A percentile compares a stretch with the other conserved stretches of the same genome.
phyloP scores from a whole-genome alignment of 2,888 invertebrate species.

The Arrhopalites spinosus region DNA sequence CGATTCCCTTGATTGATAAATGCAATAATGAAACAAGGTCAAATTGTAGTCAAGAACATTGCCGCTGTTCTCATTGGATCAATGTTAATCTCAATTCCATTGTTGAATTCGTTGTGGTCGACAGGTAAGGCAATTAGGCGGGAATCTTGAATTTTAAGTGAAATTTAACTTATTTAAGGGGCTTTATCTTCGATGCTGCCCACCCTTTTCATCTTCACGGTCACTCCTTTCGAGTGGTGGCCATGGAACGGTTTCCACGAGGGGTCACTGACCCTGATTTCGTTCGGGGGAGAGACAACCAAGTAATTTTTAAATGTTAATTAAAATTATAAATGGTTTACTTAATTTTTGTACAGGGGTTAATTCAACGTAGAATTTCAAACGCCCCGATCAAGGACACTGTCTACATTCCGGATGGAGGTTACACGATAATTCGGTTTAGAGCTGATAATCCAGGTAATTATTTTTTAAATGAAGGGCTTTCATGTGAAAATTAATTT shows the following conservation, averaged over 20 bases:
- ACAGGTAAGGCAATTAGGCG: conserved; percentile 58
- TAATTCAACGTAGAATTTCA: too few relatives aligned
- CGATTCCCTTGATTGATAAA: conserved; percentile 61
- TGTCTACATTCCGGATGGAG: too few relatives aligned
- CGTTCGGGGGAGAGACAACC: conserved; percentile 46
- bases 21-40: conserved; percentile 60
- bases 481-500: too few relatives aligned
- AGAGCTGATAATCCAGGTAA: too few relatives aligned
- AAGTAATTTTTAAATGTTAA: conserved; percentile 30
- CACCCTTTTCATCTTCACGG: conserved; percentile 81
- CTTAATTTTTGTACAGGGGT: too few relatives aligned
- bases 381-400: too few relatives aligned
- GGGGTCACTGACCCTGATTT: conserved; percentile 61
- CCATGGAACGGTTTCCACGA: conserved; percentile 74
- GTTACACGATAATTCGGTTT: too few relatives aligned
- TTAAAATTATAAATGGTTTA: not conserved
- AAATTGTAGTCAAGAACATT: conserved; percentile 58
- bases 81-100: conserved; percentile 76
- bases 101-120: conserved; percentile 82
- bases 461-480: too few relatives aligned
- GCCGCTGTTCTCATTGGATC: conserved; percentile 73
- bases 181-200: conserved; percentile 46
- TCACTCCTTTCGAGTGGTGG: conserved; percentile 79
- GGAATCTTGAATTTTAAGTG: too few relatives aligned
- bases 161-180: conserved; percentile 57